Base-by-base conservation (phyloP, 1,140 invertebrate genomes). In the Adoxophyes honmai region DNA sequence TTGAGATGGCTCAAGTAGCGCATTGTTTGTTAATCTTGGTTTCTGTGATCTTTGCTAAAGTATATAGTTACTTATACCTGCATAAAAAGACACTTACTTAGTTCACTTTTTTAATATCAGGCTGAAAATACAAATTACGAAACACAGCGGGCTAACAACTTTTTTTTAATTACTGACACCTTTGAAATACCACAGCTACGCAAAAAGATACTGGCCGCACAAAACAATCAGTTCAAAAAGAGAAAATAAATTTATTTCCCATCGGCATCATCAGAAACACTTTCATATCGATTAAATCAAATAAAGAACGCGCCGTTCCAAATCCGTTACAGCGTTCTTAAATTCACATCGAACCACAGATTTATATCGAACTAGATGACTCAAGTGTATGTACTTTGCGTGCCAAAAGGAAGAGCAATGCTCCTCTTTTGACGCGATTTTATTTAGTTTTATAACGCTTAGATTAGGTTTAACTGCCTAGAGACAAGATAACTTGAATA, bases 301-400 rank as follows among this genome's bases (percentile, higher is more conserved):
- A 48, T 48, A 48, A 21, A 11, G 42, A 48, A 48, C 16, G 38
- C 13, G 10, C 59, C 61, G 35, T 58, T 57, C 54, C 39, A 59
- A 60, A 62, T 60, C 65, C 63, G 60, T 67, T 63, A 62, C 54
- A 69, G 59, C 60, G 63, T 62, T 66, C 59, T 65, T 67, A 53
- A 63, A 68, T 60, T 59, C 62, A 67, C 55, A 51, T 37, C 62
- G n/a, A n/a, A n/a, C n/a, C n/a, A n/a, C n/a, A n/a, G n/a, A n/a
- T n/a, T n/a, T n/a, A n/a, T n/a, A n/a, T n/a, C n/a, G n/a, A n/a
- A n/a, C n/a, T n/a, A n/a, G n/a, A n/a, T n/a, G n/a, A n/a, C n/a
- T n/a, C n/a, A n/a, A n/a, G n/a, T n/a, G n/a, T n/a, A n/a, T n/a
- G n/a, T n/a, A n/a, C n/a, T n/a, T n/a, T n/a, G n/a, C n/a, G n/a